These are phyloP conservation scores for Entelurus aequoreus DNA, from an alignment of 2,113 vertebrate species.

Conservation along the genomic window DNA sequence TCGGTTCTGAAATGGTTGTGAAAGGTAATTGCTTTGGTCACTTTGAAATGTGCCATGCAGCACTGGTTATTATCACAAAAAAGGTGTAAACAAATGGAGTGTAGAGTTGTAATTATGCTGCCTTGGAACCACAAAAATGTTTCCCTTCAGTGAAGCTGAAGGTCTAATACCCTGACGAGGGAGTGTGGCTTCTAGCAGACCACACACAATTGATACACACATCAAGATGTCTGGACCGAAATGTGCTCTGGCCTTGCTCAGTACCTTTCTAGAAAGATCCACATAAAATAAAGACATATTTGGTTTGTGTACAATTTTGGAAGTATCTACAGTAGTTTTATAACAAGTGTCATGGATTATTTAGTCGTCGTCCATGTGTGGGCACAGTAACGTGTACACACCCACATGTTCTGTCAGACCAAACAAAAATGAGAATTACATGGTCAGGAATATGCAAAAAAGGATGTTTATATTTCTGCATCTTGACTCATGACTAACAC, in stretches of 20 bases:
- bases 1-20: constrained; percentile 34
- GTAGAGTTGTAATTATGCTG: constrained; percentile 62
- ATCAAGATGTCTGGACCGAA: constrained; percentile 61
- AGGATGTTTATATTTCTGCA: neutral
- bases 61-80: constrained; percentile 56
- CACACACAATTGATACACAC: constrained; percentile 51
- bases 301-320: constrained; percentile 12
- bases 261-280: constrained; percentile 17
- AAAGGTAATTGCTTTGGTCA: constrained; percentile 35
- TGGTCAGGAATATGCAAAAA: neutral
- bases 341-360: neutral
- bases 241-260: constrained; percentile 32
- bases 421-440: too few species aligned
- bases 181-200: constrained; percentile 40
- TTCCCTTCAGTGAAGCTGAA: constrained; percentile 49
- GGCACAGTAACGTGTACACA: neutral
- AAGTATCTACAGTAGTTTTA: constrained; percentile 8
- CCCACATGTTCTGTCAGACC: neutral
- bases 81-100: constrained; percentile 59
- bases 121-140: constrained; percentile 53
- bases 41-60: constrained; percentile 33
- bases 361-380: neutral
- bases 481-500: constrained; percentile 19
- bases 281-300: constrained; percentile 5
- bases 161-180: constrained; percentile 54